These are phyloP conservation scores for Synergus gifuensis DNA, from an alignment of 2,888 invertebrate species.

Conservation along the genomic window DNA sequence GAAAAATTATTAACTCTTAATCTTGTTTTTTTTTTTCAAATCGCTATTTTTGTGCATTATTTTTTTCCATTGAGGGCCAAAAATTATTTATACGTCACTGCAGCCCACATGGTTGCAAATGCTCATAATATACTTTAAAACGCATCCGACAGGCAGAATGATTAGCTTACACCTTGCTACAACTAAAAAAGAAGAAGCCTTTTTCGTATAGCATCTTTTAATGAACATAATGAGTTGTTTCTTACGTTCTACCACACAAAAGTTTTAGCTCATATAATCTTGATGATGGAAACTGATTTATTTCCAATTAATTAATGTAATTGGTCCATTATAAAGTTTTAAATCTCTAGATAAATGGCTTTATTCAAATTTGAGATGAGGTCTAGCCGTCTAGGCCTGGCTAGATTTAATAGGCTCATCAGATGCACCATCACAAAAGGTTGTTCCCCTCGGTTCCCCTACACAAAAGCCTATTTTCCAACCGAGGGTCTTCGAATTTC, in stretches of 20 bases:
- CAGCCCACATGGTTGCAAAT: neutral
- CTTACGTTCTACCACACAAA: neutral
- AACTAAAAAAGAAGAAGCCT: neutral
- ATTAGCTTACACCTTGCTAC: conserved; percentile 10
- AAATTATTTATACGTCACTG: conserved; percentile 11
- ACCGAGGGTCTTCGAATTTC: conserved; percentile 42
- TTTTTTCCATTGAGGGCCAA: neutral
- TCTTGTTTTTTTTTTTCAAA: too few relatives aligned
- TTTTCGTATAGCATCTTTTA: conserved; percentile 7
- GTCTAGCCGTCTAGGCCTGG: conserved; percentile 9
- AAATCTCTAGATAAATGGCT: neutral
- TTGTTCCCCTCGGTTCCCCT: conserved; percentile 15
- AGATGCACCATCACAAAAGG: conserved; percentile 16
- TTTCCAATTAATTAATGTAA: too few relatives aligned
- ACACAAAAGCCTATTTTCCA: conserved; percentile 44
- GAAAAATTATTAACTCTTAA: too few relatives aligned
- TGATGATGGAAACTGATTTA: neutral
- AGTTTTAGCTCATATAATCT: neutral
- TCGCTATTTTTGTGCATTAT: neutral
- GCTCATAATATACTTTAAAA: neutral
- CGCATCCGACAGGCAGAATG: neutral
- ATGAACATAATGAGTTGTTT: conserved; percentile 18
- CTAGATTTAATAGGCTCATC: conserved; percentile 34
- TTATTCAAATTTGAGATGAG: neutral
- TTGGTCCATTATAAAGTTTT: too few relatives aligned